These are phyloP conservation scores for Cotesia vestalis DNA, from an alignment of 1,140 invertebrate species.

Conservation along the genomic window DNA sequence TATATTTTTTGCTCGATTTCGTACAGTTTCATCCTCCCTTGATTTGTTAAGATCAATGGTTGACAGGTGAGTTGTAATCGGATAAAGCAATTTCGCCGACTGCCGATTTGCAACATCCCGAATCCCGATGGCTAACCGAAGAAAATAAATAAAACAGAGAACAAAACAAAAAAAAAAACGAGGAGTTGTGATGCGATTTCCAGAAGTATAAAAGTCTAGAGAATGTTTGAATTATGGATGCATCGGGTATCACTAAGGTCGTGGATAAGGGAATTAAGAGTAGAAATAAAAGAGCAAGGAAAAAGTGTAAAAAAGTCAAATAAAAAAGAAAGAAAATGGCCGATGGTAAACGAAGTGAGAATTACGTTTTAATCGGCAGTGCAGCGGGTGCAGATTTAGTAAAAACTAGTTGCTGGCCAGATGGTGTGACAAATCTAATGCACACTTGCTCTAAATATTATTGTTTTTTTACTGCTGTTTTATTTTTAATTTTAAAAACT, in stretches of 20 bases:
- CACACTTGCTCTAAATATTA: background rate
- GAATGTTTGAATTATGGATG: conserved; percentile 28
- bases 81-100: conserved; percentile 20
- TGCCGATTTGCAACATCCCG: background rate
- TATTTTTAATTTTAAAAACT: background rate
- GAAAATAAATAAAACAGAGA: background rate
- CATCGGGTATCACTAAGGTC: conserved; percentile 4
- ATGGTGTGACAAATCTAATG: conserved; percentile 23
- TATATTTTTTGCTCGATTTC: background rate
- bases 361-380: conserved; percentile 23
- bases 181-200: background rate
- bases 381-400: conserved; percentile 14
- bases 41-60: conserved; percentile 1
- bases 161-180: conserved; percentile 3
- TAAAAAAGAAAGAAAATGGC: background rate
- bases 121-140: background rate
- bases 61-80: conserved; percentile 22
- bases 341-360: conserved; percentile 16
- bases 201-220: background rate
- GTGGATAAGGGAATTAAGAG: background rate
- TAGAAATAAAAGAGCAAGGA: conserved; percentile 1
- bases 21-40: background rate
- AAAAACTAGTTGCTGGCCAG: conserved; percentile 19
- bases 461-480: background rate
- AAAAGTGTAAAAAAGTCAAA: background rate